phyloP scores from a whole-genome alignment of 1,140 invertebrate genomes.

The Cherax quadricarinatus region DNA sequence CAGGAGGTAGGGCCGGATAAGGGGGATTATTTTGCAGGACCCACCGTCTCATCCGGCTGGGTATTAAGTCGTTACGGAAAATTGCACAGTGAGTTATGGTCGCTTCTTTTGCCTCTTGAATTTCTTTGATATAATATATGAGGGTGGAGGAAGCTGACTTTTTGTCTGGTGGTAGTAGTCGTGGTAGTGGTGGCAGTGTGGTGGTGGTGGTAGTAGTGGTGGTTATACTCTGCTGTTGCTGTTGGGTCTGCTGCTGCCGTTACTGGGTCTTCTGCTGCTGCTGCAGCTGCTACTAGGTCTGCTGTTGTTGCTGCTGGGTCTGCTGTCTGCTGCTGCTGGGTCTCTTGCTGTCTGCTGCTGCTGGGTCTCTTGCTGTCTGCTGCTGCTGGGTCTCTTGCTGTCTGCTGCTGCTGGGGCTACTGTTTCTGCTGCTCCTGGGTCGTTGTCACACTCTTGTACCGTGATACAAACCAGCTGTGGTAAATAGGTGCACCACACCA shows the following conservation, averaged over 20 bases:
- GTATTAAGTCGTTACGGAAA: slow-evolving; percentile 59
- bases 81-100: slow-evolving; percentile 49
- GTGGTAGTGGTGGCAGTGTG: not conserved
- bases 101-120: not conserved
- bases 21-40: not conserved
- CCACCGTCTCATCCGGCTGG: not conserved
- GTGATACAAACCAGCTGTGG: no score
- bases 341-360: no score
- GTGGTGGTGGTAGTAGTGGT: not conserved
- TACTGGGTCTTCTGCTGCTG: not conserved
- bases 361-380: no score
- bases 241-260: not conserved
- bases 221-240: not conserved
- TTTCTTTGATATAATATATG: not conserved
- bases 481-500: no score
- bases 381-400: no score
- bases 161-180: not conserved
- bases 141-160: not conserved
- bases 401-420: no score
- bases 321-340: no score
- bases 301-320: not conserved
- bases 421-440: no score
- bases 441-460: no score
- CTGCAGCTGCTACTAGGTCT: not conserved
- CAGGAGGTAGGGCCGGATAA: not conserved